Evolutionary conservation across 1,140 invertebrate genomes (phyloP).

Genomic region (Dreissena polymorpha): DNA sequence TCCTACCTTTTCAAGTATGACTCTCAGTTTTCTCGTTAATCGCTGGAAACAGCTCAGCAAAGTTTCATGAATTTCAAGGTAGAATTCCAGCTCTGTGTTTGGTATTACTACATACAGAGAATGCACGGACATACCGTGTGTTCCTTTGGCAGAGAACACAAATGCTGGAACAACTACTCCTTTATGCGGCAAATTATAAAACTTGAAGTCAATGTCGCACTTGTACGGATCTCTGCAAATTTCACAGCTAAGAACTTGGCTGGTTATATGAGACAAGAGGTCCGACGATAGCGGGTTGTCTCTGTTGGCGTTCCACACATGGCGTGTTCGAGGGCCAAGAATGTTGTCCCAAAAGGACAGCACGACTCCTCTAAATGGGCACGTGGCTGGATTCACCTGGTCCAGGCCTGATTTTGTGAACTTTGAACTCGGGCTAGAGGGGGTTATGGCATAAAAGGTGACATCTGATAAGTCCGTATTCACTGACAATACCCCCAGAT

Average conservation of each 20-base stretch:
- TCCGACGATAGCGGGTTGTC: constrained; percentile 46
- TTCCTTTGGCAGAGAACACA: constrained; percentile 70
- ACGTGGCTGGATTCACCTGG: constrained; percentile 34
- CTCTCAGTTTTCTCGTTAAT: constrained; percentile 41
- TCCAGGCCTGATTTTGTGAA: constrained; percentile 61
- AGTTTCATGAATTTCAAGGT: constrained; percentile 65
- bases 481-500: neutral
- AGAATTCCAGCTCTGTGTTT: constrained; percentile 60
- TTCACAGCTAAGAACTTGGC: constrained; percentile 72
- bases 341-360: constrained; percentile 76
- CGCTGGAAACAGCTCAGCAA: constrained; percentile 45
- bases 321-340: constrained; percentile 69
- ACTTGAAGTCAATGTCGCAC: constrained; percentile 68
- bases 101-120: constrained; percentile 68
- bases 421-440: constrained; percentile 69
- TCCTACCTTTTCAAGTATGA: constrained; percentile 48
- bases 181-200: constrained; percentile 70
- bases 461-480: neutral
- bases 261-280: constrained; percentile 65
- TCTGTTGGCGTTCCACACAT: constrained; percentile 68
- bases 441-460: constrained; percentile 24
- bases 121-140: constrained; percentile 64
- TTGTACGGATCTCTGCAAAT: constrained; percentile 68
- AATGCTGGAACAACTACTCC: constrained; percentile 68
- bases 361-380: constrained; percentile 62